A percentile compares a stretch with the other conserved stretches of the same genome.
These are phyloP conservation scores for Thunnus thynnus DNA, from an alignment of 2,113 vertebrate species.

Conservation along the genomic window DNA sequence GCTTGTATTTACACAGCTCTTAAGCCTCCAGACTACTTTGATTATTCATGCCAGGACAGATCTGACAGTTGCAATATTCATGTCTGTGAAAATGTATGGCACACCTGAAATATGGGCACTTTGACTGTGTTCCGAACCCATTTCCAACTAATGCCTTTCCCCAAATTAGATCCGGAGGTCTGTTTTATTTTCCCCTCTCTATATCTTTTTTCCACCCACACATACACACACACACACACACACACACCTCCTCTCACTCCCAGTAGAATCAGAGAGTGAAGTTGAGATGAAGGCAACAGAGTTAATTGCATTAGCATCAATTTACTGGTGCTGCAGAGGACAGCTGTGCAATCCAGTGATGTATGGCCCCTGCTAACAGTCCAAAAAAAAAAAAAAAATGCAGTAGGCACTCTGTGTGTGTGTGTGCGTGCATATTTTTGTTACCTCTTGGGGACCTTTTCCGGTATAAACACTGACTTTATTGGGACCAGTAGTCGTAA, in stretches of 20 bases:
- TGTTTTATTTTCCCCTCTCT: constrained; percentile 32
- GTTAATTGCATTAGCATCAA: constrained; percentile 84
- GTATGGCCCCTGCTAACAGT: constrained; percentile 46
- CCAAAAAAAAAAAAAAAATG: constrained; percentile 19
- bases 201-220: constrained; percentile 28
- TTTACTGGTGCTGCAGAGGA: constrained; percentile 76
- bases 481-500: too few relatives aligned
- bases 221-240: constrained; percentile 1
- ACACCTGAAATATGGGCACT: constrained; percentile 67
- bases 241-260: constrained; percentile 31
- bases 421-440: not conserved
- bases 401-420: not conserved
- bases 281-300: constrained; percentile 75
- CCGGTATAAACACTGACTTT: too few relatives aligned
- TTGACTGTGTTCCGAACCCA: constrained; percentile 70
- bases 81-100: constrained; percentile 61
- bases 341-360: constrained; percentile 70
- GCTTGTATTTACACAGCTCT: constrained; percentile 51
- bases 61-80: constrained; percentile 71
- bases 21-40: constrained; percentile 31
- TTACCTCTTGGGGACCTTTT: too few relatives aligned
- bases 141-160: constrained; percentile 69
- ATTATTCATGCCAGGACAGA: constrained; percentile 56
- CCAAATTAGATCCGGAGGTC: constrained; percentile 80
- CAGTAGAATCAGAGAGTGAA: constrained; percentile 48